phyloP scores from a whole-genome alignment of 1,140 invertebrate species.

The Popillia japonica region DNA sequence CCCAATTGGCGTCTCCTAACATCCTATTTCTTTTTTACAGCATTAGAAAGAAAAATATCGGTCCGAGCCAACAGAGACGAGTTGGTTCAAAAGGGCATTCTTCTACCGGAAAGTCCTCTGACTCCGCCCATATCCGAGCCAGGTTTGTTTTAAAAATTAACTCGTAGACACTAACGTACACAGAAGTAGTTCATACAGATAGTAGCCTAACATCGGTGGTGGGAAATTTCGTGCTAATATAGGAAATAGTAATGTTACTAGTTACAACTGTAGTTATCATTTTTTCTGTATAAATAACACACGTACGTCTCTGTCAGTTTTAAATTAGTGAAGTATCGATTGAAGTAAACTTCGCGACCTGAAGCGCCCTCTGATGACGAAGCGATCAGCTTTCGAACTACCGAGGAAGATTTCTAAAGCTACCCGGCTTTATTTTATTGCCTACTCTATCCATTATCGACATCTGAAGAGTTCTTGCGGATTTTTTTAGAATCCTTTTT shows the following conservation, averaged over 20 bases:
- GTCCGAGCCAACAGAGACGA: conserved; percentile 96
- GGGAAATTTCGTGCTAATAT: not conserved
- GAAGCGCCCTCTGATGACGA: not conserved
- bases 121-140: conserved; percentile 78
- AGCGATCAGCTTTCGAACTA: not conserved
- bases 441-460: not conserved
- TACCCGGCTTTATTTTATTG: not conserved
- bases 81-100: conserved; percentile 94
- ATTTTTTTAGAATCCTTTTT: conserved; percentile 25
- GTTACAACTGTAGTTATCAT: conserved; percentile 9
- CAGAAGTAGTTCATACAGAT: not conserved
- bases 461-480: not conserved
- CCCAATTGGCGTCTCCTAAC: conserved; percentile 17
- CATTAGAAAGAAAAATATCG: conserved; percentile 97
- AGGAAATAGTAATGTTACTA: not conserved
- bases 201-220: conserved; percentile 1
- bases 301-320: not conserved
- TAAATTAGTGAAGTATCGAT: conserved; percentile 11
- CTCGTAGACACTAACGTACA: conserved; percentile 26
- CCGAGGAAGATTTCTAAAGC: not conserved
- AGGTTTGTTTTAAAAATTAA: conserved; percentile 62
- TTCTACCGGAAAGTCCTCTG: conserved; percentile 87
- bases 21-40: conserved; percentile 67
- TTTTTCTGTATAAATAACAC: not conserved
- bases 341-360: not conserved